These are phyloP conservation scores for Lasiommata megera DNA, from an alignment of 2,888 invertebrate species.

Conservation along the genomic window DNA sequence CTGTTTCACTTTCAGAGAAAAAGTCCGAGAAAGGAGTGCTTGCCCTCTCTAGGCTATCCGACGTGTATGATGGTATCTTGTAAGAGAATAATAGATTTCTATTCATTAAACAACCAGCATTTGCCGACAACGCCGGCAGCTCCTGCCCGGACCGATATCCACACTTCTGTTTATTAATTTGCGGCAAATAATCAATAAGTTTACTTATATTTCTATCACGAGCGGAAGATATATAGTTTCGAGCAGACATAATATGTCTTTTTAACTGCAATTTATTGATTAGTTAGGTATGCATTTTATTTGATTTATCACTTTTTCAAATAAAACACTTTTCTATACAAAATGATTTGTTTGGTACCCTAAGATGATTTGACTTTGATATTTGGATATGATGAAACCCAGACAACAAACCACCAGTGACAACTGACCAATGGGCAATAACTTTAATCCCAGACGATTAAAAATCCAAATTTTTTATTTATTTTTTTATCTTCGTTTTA, in stretches of 20 bases:
- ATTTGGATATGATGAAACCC: too few relatives aligned
- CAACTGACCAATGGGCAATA: too few relatives aligned
- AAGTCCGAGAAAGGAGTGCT: conserved; percentile 73
- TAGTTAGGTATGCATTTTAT: conserved; percentile 5
- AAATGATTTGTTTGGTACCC: too few relatives aligned
- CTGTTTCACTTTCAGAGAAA: conserved; percentile 71
- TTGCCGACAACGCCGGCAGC: conserved; percentile 60
- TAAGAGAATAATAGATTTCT: conserved; percentile 64
- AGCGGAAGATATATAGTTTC: conserved; percentile 63
- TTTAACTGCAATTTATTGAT: background rate
- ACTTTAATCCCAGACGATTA: too few relatives aligned
- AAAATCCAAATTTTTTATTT: too few relatives aligned
- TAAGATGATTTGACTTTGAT: too few relatives aligned
- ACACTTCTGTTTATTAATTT: conserved; percentile 63
- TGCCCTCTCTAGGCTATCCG: conserved; percentile 55
- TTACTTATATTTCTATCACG: conserved; percentile 65
- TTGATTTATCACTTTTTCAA: background rate
- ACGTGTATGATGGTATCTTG: conserved; percentile 50
- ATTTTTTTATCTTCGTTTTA: too few relatives aligned
- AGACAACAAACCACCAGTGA: too few relatives aligned
- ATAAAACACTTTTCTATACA: too few relatives aligned
- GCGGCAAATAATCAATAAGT: conserved; percentile 66
- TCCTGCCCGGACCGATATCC: conserved; percentile 55
- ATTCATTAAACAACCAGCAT: conserved; percentile 54
- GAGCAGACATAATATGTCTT: conserved; percentile 67